Percentiles rank a stretch among this genome's conserved stretches.
Conservation (phyloP, 2,888 invertebrate species). For the Bugula neritina region DNA sequence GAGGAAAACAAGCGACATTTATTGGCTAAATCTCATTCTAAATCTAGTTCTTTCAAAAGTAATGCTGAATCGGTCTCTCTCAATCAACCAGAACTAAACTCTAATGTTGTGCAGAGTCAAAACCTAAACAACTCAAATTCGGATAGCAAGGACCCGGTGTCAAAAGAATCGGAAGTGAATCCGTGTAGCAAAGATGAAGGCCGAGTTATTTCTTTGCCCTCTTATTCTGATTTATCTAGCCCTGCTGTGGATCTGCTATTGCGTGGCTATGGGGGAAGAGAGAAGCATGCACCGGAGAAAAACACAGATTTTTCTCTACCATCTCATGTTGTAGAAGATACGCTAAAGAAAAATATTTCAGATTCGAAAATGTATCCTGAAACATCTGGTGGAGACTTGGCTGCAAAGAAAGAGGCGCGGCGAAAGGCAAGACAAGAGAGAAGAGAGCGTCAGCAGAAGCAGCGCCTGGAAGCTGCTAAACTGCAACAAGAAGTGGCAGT, state of each 20-base stretch:
- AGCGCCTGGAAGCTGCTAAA: slow-evolving; percentile 8
- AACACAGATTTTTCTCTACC: background rate
- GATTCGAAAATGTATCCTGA: background rate
- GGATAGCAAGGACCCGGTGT: background rate
- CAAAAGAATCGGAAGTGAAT: background rate
- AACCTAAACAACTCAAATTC: no score
- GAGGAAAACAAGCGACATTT: background rate
- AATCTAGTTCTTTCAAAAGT: background rate
- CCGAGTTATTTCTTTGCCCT: background rate
- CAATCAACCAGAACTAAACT: background rate
- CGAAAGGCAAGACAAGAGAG: slow-evolving; percentile 1
- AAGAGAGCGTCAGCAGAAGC: slow-evolving; percentile 7
- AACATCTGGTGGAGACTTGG: background rate
- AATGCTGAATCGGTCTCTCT: background rate
- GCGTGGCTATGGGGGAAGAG: slow-evolving; percentile 12
- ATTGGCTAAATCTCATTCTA: background rate
- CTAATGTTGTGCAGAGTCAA: background rate
- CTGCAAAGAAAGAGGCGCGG: slow-evolving; percentile 16
- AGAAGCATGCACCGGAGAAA: slow-evolving; percentile 16
- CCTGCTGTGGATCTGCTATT: slow-evolving; percentile 20
- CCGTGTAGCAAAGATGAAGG: background rate
- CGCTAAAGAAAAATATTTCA: background rate
- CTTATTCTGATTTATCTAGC: slow-evolving; percentile 22
- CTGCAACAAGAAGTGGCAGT: background rate
- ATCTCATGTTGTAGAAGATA: slow-evolving; percentile 10